These are phyloP conservation scores for Cotesia typhae DNA, from an alignment of 1,140 invertebrate genomes.

Conservation along the genomic window DNA sequence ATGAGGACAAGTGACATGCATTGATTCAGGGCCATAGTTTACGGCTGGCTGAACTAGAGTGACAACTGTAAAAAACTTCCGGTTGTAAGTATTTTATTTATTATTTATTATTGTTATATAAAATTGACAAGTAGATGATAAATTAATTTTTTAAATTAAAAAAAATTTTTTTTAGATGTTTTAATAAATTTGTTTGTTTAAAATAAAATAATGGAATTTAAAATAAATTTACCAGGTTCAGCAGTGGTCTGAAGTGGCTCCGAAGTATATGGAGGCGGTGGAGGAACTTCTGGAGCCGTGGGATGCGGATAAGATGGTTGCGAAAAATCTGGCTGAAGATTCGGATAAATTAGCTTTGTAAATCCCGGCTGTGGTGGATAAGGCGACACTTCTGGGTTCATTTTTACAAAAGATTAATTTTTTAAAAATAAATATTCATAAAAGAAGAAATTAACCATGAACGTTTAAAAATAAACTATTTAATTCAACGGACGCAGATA, in stretches of 20 bases:
- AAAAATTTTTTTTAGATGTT: not conserved
- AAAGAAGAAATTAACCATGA: too few species aligned
- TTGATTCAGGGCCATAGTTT: conserved; percentile 61
- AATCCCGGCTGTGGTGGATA: too few species aligned
- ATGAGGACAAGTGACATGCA: conserved; percentile 65
- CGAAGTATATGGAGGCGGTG: conserved; percentile 41
- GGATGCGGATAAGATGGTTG: conserved; percentile 19
- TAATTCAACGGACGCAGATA: too few species aligned
- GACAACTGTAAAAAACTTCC: conserved; percentile 37
- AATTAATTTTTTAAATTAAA: not conserved
- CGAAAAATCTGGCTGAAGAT: too few species aligned
- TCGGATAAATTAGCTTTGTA: too few species aligned
- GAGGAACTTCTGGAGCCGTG: conserved; percentile 38
- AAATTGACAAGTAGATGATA: not conserved
- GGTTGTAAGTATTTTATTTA: conserved; percentile 2
- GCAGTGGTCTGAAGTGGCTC: conserved; percentile 22
- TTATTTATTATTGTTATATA: not conserved
- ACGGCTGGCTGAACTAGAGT: conserved; percentile 33
- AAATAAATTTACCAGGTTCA: conserved; percentile 7
- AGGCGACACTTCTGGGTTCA: too few species aligned
- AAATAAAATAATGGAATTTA: too few species aligned
- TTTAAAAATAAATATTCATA: too few species aligned
- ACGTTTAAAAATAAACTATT: too few species aligned
- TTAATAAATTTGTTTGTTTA: too few species aligned
- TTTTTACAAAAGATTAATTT: too few species aligned